Evolutionary conservation across 2,797 vertebrate species (phyloP).

Genomic region (Varecia variegata): DNA sequence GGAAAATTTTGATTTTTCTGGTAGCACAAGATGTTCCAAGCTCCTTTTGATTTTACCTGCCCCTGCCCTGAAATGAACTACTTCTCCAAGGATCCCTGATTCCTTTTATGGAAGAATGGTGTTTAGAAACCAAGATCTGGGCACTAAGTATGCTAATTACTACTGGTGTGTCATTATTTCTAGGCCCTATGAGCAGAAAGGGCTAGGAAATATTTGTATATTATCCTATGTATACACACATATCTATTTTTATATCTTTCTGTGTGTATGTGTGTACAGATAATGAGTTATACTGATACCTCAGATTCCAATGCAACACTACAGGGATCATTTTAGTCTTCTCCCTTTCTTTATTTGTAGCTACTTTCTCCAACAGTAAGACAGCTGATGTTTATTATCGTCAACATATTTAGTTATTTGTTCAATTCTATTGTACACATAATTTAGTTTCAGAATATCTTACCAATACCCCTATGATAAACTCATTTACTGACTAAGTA

Average conservation of each 20-base stretch:
- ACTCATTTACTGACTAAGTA: not conserved
- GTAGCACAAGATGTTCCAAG: not conserved
- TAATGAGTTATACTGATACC: not conserved
- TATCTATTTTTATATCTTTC: not conserved
- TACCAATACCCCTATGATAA: not conserved
- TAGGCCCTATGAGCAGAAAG: not conserved
- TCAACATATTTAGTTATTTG: not conserved
- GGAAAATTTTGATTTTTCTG: not conserved
- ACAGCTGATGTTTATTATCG: not conserved
- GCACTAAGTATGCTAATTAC: not conserved
- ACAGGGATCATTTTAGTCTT: not conserved
- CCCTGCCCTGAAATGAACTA: not conserved
- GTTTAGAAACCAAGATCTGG: not conserved
- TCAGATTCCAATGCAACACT: constrained; percentile 14
- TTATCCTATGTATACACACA: not conserved
- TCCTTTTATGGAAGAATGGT: not conserved
- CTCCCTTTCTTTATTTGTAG: not conserved
- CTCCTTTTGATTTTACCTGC: not conserved
- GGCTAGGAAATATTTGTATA: not conserved
- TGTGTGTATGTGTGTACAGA: not conserved
- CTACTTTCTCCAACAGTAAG: not conserved
- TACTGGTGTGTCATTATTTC: not conserved
- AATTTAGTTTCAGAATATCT: constrained; percentile 2
- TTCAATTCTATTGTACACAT: not conserved
- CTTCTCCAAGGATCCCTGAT: not conserved